These are phyloP conservation scores for Isoperla grammatica DNA, from an alignment of 2,888 invertebrate species.

Conservation along the genomic window DNA sequence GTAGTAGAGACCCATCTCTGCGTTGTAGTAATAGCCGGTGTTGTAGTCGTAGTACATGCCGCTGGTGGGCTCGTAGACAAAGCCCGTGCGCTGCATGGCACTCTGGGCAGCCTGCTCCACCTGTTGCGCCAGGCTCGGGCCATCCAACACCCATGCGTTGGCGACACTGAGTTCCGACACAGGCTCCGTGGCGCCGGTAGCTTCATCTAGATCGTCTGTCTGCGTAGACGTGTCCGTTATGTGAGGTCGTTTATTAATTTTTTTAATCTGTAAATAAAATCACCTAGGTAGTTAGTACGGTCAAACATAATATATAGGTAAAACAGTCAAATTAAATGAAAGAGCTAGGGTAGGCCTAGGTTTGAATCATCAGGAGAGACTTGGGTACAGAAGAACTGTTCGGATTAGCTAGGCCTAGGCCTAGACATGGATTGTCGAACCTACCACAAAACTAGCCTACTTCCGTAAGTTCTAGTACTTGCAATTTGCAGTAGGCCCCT, in stretches of 20 bases:
- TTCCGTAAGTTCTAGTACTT: no score
- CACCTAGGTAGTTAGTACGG: no score
- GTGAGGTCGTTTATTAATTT: background rate
- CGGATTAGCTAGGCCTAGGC: no score
- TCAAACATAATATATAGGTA: no score
- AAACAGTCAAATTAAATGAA: no score
- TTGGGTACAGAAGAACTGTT: no score
- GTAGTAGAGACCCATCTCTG: conserved; percentile 82
- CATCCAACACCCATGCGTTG: conserved; percentile 34
- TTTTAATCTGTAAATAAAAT: conserved; percentile 4
- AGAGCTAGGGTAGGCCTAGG: no score
- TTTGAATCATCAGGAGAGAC: no score
- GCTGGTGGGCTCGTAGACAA: conserved; percentile 80
- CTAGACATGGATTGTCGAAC: no score
- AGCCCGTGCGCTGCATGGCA: conserved; percentile 66
- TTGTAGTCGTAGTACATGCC: conserved; percentile 85
- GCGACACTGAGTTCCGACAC: conserved; percentile 25
- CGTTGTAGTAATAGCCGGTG: conserved; percentile 86
- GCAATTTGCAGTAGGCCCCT: no score
- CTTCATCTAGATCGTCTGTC: background rate
- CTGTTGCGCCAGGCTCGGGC: conserved; percentile 60
- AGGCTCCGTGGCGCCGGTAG: no score
- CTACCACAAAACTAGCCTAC: no score
- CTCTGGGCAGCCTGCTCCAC: conserved; percentile 71
- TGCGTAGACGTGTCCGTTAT: conserved; percentile 6